These are phyloP conservation scores for Holotrichia oblita DNA, from an alignment of 1,140 invertebrate genomes.

Conservation along the genomic window DNA sequence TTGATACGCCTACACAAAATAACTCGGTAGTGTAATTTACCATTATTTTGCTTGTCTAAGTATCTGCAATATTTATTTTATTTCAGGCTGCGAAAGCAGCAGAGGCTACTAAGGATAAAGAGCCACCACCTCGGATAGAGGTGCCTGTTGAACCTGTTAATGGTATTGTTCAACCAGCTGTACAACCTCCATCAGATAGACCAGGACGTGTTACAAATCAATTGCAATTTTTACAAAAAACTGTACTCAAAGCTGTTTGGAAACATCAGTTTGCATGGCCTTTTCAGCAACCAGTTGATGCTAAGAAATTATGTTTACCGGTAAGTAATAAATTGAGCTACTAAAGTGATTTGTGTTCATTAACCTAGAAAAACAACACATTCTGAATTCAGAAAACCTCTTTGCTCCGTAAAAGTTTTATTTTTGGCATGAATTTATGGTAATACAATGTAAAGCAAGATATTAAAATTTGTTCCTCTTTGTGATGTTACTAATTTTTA, in stretches of 20 bases:
- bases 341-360: too few species aligned
- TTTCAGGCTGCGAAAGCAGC: conserved; percentile 60
- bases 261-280: conserved; percentile 99
- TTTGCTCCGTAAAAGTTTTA: too few species aligned
- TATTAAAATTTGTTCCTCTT: too few species aligned
- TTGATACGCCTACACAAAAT: conserved; percentile 67
- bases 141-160: conserved; percentile 80
- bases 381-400: too few species aligned
- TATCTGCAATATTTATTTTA: conserved; percentile 44
- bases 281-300: conserved; percentile 96
- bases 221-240: conserved; percentile 92
- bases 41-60: too few species aligned
- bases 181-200: conserved; percentile 78
- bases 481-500: too few species aligned
- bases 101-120: conserved; percentile 58
- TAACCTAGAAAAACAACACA: too few species aligned
- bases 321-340: too few species aligned
- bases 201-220: conserved; percentile 93
- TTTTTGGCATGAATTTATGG: too few species aligned
- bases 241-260: conserved; percentile 95
- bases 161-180: conserved; percentile 82
- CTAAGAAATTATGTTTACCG: conserved; percentile 94
- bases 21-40: conserved; percentile 62
- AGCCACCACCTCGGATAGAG: conserved; percentile 76
- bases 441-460: too few species aligned